Base-by-base conservation (phyloP, 1,140 invertebrate genomes). In the Ptiloglossa arizonensis region DNA sequence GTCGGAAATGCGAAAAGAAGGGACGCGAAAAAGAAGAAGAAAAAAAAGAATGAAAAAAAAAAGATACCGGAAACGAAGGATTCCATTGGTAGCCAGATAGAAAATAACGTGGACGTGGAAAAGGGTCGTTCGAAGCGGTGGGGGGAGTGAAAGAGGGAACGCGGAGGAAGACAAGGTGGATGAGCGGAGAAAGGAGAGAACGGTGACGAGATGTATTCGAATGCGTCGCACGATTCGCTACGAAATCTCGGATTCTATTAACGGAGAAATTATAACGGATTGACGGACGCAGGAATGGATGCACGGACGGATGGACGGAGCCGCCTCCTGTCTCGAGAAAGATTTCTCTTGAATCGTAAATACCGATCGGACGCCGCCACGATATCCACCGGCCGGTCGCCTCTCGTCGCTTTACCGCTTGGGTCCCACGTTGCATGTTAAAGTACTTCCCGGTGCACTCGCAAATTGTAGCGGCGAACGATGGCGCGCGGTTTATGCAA, bases 251-350 rank as follows among this genome's bases (percentile, higher is more conserved):
- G 91, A 92, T 91, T 92, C 91, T 90, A 92, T 91, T 91, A 92
- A 88, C 90, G 89, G 90, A 91, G 91, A 92, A 92, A 92, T 92
- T 92, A 92, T 92, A 92, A 92, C 91, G 91, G 91, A 90, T 90
- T 89, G 89, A 89, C 89, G 87, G 87, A 82, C 81, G 75, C 66
- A 81, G 79, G 75, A 74, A 60, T 80, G 85, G 86, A 82, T 83
- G 81, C 82, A 83, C 75, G 35, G 52, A 69, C 71, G 76, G 85
- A 83, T 82, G 79, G 80, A 74, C 67, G 73, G 64, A 72, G 76
- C 83, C 85, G 70, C 35, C 87, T 85, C 85, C 86, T 87, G 86
- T 87, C 80, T 77, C 73, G 86, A 83, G 86, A 81, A 87, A 88
- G 87, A 90, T 92, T 92, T 91, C 90, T 91, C 88, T 86, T 91